Evolutionary conservation across 2,113 vertebrate genomes (phyloP).

Genomic region (Prunella fulvescens): DNA sequence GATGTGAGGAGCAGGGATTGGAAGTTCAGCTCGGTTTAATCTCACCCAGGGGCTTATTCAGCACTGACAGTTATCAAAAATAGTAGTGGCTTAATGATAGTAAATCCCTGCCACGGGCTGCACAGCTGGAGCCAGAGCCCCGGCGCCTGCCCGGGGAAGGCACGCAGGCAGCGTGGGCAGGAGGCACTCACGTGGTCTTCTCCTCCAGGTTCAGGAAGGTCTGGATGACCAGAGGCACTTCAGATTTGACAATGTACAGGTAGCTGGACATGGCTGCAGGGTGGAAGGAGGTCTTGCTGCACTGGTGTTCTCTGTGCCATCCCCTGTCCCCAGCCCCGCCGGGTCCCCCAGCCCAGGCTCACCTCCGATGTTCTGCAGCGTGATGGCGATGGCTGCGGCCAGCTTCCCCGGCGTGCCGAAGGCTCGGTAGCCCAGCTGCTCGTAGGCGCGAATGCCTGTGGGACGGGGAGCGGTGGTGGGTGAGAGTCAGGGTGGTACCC

Average conservation of each 20-base stretch:
- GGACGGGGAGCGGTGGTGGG: fast-evolving
- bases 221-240: constrained; percentile 96
- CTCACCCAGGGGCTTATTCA: constrained; percentile 56
- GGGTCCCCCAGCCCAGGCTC: neutral
- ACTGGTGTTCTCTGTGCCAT: fast-evolving
- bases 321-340: fast-evolving
- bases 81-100: constrained; percentile 66
- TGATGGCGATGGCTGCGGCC: constrained; percentile 92
- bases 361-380: constrained; percentile 97
- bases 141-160: neutral
- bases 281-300: neutral
- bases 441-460: constrained; percentile 92
- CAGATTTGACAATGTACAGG: constrained; percentile 95
- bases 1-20: constrained; percentile 53
- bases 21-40: constrained; percentile 66
- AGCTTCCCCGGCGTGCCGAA: constrained; percentile 95
- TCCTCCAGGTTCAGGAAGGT: constrained; percentile 86
- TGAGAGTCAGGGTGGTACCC: neutral
- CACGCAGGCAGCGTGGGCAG: neutral
- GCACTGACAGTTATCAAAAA: constrained; percentile 57
- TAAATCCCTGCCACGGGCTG: constrained; percentile 61
- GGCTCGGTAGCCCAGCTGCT: constrained; percentile 91
- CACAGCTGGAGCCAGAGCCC: constrained; percentile 50
- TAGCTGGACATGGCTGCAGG: constrained; percentile 98
- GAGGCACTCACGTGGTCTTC: constrained; percentile 81